Evolutionary conservation across 1,140 invertebrate genomes (phyloP).

Genomic region (Drosophila hydei): DNA sequence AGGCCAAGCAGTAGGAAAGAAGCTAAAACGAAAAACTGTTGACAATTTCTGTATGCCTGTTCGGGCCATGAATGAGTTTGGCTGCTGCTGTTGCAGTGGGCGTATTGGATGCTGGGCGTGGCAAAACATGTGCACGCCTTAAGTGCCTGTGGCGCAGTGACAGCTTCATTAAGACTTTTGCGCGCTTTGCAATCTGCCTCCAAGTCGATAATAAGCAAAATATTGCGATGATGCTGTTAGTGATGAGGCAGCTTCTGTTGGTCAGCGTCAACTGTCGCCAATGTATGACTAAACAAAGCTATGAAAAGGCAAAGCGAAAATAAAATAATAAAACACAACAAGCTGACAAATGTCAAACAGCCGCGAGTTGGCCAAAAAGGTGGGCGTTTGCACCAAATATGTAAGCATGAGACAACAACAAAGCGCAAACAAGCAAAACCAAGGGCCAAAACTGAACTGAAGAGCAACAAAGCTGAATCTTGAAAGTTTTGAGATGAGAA

Average conservation of each 20-base stretch:
- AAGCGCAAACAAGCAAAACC: conserved; percentile 8
- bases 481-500: background rate
- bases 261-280: conserved; percentile 20
- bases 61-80: conserved; percentile 59
- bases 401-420: conserved; percentile 53
- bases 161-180: conserved; percentile 71
- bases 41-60: conserved; percentile 48
- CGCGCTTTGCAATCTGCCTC: conserved; percentile 38
- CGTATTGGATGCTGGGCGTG: conserved; percentile 36
- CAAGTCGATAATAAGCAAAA: conserved; percentile 48
- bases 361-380: conserved; percentile 47
- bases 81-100: conserved; percentile 2
- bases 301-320: background rate
- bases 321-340: conserved; percentile 33
- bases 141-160: conserved; percentile 66
- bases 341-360: conserved; percentile 76
- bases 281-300: conserved; percentile 50
- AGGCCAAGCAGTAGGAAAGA: conserved; percentile 54
- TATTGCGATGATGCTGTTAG: conserved; percentile 17
- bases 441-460: conserved; percentile 6
- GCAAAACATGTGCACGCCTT: conserved; percentile 60
- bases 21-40: conserved; percentile 51
- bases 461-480: background rate
- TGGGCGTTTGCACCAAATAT: conserved; percentile 54
- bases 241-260: conserved; percentile 21